These are phyloP conservation scores for Masticophis lateralis DNA, from an alignment of 2,797 vertebrate genomes.

Conservation along the genomic window DNA sequence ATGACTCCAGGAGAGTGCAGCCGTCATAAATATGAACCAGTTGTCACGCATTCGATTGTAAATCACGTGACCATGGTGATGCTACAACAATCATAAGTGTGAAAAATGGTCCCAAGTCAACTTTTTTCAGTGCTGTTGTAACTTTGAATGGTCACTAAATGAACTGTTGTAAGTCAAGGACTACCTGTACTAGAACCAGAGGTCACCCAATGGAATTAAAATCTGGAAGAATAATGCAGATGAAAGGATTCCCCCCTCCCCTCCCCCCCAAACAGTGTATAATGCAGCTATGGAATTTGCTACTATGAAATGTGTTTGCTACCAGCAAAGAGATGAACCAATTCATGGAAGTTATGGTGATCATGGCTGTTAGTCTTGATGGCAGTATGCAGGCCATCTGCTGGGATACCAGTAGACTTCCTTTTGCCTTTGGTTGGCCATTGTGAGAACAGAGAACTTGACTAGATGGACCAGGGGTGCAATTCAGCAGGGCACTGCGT, in stretches of 20 bases:
- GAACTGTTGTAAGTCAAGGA: background rate
- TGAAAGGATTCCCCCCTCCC: background rate
- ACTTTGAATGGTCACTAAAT: background rate
- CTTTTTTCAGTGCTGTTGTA: background rate
- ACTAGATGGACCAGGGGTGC: background rate
- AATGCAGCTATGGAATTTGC: background rate
- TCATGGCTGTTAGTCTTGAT: background rate
- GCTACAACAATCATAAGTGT: background rate
- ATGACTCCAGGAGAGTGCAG: accelerated
- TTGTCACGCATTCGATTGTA: background rate
- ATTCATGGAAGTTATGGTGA: background rate
- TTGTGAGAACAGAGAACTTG: background rate
- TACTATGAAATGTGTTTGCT: background rate
- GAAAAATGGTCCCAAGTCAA: background rate
- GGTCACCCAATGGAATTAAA: background rate
- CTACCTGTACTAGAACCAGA: background rate
- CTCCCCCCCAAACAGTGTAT: background rate
- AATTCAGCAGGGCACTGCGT: background rate
- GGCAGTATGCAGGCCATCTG: background rate
- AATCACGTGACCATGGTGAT: background rate
- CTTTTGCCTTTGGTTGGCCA: background rate
- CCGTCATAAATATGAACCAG: background rate
- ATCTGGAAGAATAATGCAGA: background rate
- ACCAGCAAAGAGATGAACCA: background rate
- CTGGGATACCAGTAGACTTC: background rate